phyloP scores from a whole-genome alignment of 2,888 invertebrate genomes.

The Drosophila formosana region DNA sequence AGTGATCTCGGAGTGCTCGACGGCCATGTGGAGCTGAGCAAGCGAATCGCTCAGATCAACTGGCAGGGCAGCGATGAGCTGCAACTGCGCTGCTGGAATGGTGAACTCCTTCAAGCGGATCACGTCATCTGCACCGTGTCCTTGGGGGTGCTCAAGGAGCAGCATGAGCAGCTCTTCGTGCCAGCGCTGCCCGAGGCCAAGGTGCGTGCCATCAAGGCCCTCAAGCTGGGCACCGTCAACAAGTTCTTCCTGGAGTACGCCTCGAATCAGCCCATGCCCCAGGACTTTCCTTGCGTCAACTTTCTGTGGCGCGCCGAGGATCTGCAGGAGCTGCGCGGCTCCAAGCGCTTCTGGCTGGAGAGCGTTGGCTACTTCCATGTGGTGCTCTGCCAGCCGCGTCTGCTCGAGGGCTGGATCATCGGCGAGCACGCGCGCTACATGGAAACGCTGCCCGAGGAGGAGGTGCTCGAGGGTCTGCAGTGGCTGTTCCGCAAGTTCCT shows the following conservation, averaged over 20 bases:
- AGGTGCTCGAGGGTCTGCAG: constrained; percentile 74
- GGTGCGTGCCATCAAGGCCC: constrained; percentile 85
- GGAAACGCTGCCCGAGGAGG: constrained; percentile 87
- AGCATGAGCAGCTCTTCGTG: constrained; percentile 83
- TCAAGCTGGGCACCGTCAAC: constrained; percentile 87
- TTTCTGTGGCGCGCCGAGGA: constrained; percentile 87
- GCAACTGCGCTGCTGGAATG: constrained; percentile 81
- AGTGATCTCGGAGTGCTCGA: constrained; percentile 74
- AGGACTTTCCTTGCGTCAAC: constrained; percentile 85
- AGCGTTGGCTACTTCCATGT: constrained; percentile 89
- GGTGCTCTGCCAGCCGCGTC: constrained; percentile 87
- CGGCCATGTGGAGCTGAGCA: constrained; percentile 76
- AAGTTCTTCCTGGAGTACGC: constrained; percentile 88
- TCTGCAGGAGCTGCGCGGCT: constrained; percentile 64
- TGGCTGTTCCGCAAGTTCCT: constrained; percentile 78
- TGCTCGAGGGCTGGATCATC: constrained; percentile 89
- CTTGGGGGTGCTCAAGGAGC: constrained; percentile 87
- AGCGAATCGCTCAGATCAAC: constrained; percentile 65
- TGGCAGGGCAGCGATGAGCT: constrained; percentile 47
- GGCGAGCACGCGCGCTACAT: constrained; percentile 87
- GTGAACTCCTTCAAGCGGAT: constrained; percentile 85
- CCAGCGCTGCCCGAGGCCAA: constrained; percentile 86
- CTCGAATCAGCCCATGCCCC: constrained; percentile 86
- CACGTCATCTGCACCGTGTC: constrained; percentile 88
- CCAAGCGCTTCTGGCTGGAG: constrained; percentile 86